These are phyloP conservation scores for Triplophysa siluroides DNA, from an alignment of 2,113 vertebrate species.

Conservation along the genomic window DNA sequence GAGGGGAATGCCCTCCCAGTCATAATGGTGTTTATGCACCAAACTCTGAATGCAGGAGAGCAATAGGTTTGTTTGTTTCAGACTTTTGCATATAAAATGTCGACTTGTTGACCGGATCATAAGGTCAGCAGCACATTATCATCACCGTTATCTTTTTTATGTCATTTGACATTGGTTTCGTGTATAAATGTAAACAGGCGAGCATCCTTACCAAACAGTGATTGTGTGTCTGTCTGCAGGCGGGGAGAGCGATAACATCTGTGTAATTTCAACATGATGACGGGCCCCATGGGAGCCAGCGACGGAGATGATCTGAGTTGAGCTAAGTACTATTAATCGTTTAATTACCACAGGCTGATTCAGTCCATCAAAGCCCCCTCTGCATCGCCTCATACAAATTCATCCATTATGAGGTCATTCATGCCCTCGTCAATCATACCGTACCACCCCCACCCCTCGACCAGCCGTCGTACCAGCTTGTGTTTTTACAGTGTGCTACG, in stretches of 20 bases:
- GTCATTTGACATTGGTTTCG: conserved; percentile 31
- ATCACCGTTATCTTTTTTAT: conserved; percentile 24
- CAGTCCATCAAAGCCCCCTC: conserved; percentile 52
- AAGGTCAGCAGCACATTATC: conserved; percentile 6
- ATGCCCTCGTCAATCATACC: conserved; percentile 43
- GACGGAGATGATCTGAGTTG: conserved; percentile 54
- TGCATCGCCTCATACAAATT: conserved; percentile 48
- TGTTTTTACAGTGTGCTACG: conserved; percentile 36
- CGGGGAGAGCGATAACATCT: conserved; percentile 50
- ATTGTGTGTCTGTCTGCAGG: conserved; percentile 44
- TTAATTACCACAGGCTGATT: conserved; percentile 59
- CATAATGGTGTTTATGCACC: too few relatives aligned
- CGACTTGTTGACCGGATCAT: conserved; percentile 13
- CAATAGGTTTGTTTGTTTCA: too few relatives aligned
- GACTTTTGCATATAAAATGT: not conserved
- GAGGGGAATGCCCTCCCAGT: too few relatives aligned
- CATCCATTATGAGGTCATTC: conserved; percentile 49
- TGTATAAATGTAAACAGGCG: not conserved
- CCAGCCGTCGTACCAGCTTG: conserved; percentile 2
- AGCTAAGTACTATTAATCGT: conserved; percentile 58
- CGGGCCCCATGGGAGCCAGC: conserved; percentile 49
- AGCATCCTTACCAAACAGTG: conserved; percentile 26
- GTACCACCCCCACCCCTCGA: conserved; percentile 10
- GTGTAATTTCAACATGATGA: conserved; percentile 57
- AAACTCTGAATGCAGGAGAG: too few relatives aligned